These are phyloP conservation scores for Sebastes baramenuke DNA, from an alignment of 2,797 vertebrate genomes.

Conservation along the genomic window DNA sequence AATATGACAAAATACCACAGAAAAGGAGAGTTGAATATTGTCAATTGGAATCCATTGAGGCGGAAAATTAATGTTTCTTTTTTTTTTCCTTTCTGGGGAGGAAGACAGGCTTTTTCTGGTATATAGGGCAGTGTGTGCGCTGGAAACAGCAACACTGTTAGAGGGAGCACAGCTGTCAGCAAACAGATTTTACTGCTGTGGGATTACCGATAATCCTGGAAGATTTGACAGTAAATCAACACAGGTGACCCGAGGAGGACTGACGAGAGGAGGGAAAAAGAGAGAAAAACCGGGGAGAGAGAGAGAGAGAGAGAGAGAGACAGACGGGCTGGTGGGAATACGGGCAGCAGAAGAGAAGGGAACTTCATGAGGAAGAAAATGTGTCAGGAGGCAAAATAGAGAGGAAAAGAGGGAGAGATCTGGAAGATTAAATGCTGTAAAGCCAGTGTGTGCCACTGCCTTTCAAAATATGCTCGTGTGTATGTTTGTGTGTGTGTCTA, in stretches of 20 bases:
- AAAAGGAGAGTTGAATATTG: conserved; percentile 55
- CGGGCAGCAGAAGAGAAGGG: neutral
- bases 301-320: neutral
- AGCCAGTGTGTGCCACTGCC: neutral
- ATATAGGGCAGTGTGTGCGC: conserved; percentile 64
- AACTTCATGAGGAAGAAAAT: neutral
- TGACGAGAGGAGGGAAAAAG: neutral
- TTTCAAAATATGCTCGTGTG: neutral
- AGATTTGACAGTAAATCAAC: conserved; percentile 84
- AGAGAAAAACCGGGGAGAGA: neutral
- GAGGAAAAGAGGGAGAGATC: conserved; percentile 7
- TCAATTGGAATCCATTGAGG: conserved; percentile 72
- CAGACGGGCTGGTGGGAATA: neutral
- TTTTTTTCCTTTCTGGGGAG: conserved; percentile 3
- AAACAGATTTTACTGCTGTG: conserved; percentile 78
- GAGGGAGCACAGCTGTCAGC: conserved; percentile 80
- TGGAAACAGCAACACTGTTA: conserved; percentile 70
- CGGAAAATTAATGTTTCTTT: conserved; percentile 72
- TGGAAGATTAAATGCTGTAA: conserved; percentile 24
- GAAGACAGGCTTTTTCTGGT: conserved; percentile 52
- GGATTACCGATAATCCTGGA: conserved; percentile 84
- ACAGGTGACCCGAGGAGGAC: conserved; percentile 74
- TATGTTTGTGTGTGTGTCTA: neutral
- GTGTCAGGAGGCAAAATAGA: conserved; percentile 26
- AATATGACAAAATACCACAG: conserved; percentile 59